Evolutionary conservation across 23 tunicate genomes (phyloP), one percentile per base, ranked within the genome.

Genomic region (Aplidium turbinatum): DNA sequence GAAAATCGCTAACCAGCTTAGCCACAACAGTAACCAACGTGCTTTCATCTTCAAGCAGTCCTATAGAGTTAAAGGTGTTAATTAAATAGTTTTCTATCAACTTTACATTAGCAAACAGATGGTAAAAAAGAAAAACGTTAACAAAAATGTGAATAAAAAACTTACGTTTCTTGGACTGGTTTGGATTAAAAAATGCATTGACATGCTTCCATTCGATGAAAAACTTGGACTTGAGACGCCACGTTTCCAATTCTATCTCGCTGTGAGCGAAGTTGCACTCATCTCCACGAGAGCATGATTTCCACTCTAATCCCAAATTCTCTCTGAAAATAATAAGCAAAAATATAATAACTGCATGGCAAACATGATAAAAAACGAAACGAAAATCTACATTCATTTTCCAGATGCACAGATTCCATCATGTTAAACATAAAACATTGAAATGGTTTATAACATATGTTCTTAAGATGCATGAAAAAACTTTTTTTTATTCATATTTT

Each of bases 201-300:
- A 16, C 67, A 4, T 65, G 58, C 4, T 47, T 42, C 47, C 83
- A 25, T 63, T 48, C 63, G 11, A 36, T 19, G 4, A 11, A 19
- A 45, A 65, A 35, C 30, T 21, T 27, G 30, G n/a, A 2, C 32
- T 50, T 38, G 23, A 38, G 19, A 27, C 47, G 33, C 83, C 83
- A 78, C 16, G 40, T 51, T 28, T 63, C 52, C 62, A 24, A 27
- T 33, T 78, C 83, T 9, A 63, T 42, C 19, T 46, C 19, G 63
- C 24, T 38, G 28, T 78, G 83, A 78, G 83, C 75, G 18, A 13
- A 24, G 24, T 47, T 30, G 38, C 83, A 78, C 1, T 27, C 31
- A 3, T 47, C 32, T 2, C 42, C 42, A 30, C 5, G 3, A 16
- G 78, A 47, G 33, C 63, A 73, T 9, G 36, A 3, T 47, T 47